These are phyloP conservation scores for Onychomys torridus DNA, from an alignment of 2,797 vertebrate genomes.

Conservation along the genomic window DNA sequence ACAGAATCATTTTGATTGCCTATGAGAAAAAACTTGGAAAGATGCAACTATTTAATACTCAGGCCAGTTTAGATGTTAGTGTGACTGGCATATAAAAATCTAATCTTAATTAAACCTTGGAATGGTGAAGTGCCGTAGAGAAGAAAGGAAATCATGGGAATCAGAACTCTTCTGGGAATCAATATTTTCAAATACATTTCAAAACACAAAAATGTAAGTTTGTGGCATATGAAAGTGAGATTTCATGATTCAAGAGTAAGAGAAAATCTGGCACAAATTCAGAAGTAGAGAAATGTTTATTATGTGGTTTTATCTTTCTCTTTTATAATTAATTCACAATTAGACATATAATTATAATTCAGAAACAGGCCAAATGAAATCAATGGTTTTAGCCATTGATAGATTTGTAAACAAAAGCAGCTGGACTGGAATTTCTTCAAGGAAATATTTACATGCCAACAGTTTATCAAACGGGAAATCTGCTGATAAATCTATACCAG, in stretches of 20 bases:
- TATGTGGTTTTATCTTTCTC: slow-evolving; percentile 81
- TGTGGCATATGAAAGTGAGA: slow-evolving; percentile 15
- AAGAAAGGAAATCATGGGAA: slow-evolving; percentile 71
- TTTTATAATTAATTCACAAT: slow-evolving; percentile 89
- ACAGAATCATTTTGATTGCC: slow-evolving; percentile 76
- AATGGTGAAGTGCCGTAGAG: slow-evolving; percentile 77
- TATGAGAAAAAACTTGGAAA: slow-evolving; percentile 65
- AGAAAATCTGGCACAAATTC: slow-evolving; percentile 75
- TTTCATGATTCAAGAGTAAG: slow-evolving; percentile 67
- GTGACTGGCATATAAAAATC: slow-evolving; percentile 84
- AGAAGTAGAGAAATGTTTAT: slow-evolving; percentile 86
- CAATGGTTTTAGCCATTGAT: slow-evolving; percentile 88
- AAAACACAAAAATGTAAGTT: slow-evolving; percentile 62
- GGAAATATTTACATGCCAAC: slow-evolving; percentile 90
- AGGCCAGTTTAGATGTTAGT: slow-evolving; percentile 80
- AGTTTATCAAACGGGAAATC: slow-evolving; percentile 90
- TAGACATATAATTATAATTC: slow-evolving; percentile 88
- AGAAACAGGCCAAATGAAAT: slow-evolving; percentile 86
- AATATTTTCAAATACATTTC: slow-evolving; percentile 78
- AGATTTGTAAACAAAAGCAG: slow-evolving; percentile 91
- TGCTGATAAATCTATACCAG: slow-evolving; percentile 88
- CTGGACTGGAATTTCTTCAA: slow-evolving; percentile 90
- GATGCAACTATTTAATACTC: slow-evolving; percentile 81
- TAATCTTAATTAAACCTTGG: slow-evolving; percentile 82
- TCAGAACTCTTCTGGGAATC: slow-evolving; percentile 66